Conservation (phyloP, 2,888 invertebrate species). For the Craniophora ligustri region DNA sequence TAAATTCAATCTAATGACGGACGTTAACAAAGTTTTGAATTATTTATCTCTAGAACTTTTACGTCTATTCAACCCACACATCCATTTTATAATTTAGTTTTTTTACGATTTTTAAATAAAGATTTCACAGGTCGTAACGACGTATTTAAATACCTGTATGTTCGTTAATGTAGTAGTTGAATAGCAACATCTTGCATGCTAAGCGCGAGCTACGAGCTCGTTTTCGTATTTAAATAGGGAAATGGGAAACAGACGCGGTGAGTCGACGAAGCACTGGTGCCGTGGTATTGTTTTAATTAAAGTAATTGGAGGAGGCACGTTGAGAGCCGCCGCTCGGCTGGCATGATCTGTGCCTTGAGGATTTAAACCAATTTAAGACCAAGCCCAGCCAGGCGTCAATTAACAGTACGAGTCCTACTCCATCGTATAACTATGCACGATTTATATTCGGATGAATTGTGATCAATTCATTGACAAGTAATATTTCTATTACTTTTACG, state of each 20-base stretch:
- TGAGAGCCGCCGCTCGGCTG: constrained; percentile 82
- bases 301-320: constrained; percentile 88
- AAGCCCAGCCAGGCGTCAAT: constrained; percentile 82
- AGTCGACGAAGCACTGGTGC: constrained; percentile 85
- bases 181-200: constrained; percentile 84
- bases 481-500: too few species aligned
- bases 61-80: too few species aligned
- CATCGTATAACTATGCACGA: constrained; percentile 59
- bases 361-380: constrained; percentile 87
- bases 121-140: constrained; percentile 57
- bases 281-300: constrained; percentile 88
- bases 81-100: too few species aligned
- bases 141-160: constrained; percentile 53
- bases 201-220: constrained; percentile 82
- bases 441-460: constrained; percentile 37
- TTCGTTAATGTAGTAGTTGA: constrained; percentile 69
- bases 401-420: constrained; percentile 75
- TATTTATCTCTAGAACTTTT: too few species aligned
- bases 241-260: constrained; percentile 87
- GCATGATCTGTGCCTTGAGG: constrained; percentile 87
- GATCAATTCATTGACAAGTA: constrained; percentile 7
- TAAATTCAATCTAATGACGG: constrained; percentile 11
- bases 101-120: too few species aligned
- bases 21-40: constrained; percentile 7
- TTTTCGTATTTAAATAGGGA: constrained; percentile 88